These are phyloP conservation scores for Pygocentrus nattereri DNA, from an alignment of 2,797 vertebrate species.

Conservation along the genomic window DNA sequence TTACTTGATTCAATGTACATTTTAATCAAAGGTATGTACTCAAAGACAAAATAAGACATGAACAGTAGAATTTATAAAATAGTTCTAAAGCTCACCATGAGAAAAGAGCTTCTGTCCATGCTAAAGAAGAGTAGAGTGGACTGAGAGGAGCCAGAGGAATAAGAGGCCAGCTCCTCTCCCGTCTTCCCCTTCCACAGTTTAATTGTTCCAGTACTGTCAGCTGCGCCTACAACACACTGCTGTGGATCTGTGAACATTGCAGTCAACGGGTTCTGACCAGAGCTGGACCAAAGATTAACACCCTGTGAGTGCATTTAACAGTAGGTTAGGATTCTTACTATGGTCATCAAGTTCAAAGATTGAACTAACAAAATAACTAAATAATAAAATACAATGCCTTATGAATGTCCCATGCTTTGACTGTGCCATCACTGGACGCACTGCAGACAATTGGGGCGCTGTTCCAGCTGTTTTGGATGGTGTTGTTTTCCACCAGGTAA, in stretches of 20 bases:
- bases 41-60: too few relatives aligned
- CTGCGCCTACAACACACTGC: slow-evolving; percentile 70
- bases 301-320: slow-evolving; percentile 66
- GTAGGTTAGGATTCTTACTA: not conserved
- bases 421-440: slow-evolving; percentile 77
- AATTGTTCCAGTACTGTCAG: slow-evolving; percentile 70
- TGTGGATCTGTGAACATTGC: slow-evolving; percentile 68
- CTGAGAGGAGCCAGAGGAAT: slow-evolving; percentile 58
- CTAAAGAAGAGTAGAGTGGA: slow-evolving; percentile 71
- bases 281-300: slow-evolving; percentile 77
- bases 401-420: slow-evolving; percentile 80
- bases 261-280: slow-evolving; percentile 74
- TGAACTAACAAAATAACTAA: not conserved
- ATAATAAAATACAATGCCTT: slow-evolving; percentile 60
- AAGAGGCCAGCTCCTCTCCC: slow-evolving; percentile 72
- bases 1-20: too few relatives aligned
- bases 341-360: not conserved
- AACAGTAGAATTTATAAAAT: not conserved
- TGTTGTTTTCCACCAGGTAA: slow-evolving; percentile 71
- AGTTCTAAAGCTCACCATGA: slow-evolving; percentile 67
- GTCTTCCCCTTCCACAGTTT: slow-evolving; percentile 75
- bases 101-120: slow-evolving; percentile 65
- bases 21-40: too few relatives aligned
- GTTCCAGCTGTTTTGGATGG: slow-evolving; percentile 65
- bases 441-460: slow-evolving; percentile 74